Conservation (phyloP, 2,113 vertebrate genomes). For the Psettodes erumei region DNA sequence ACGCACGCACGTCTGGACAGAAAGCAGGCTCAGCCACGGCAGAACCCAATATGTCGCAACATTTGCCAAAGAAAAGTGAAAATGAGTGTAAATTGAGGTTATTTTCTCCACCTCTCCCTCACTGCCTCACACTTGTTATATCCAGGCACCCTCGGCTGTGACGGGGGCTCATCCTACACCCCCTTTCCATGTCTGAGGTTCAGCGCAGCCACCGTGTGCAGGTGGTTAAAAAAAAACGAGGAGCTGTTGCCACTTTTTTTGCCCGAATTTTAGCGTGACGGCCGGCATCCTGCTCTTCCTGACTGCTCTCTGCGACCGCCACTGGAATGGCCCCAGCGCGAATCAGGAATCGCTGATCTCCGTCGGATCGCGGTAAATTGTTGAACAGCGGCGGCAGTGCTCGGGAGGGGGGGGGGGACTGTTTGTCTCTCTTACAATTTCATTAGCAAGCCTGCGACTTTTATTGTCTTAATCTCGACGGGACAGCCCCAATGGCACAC, state of each 20-base stretch:
- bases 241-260: too few species aligned
- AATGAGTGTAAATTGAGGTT: constrained; percentile 88
- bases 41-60: constrained; percentile 82
- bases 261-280: too few species aligned
- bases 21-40: constrained; percentile 61
- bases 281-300: not conserved
- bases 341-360: not conserved
- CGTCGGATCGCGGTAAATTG: too few species aligned
- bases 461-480: not conserved
- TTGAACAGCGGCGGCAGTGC: too few species aligned
- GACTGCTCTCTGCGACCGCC: not conserved
- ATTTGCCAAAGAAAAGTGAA: constrained; percentile 86
- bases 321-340: not conserved
- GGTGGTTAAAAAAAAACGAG: constrained; percentile 44
- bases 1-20: constrained; percentile 50
- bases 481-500: not conserved
- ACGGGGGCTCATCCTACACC: constrained; percentile 56
- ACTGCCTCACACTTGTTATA: constrained; percentile 80
- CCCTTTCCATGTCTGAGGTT: constrained; percentile 46
- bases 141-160: constrained; percentile 69
- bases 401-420: too few species aligned
- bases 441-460: constrained; percentile 8
- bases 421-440: constrained; percentile 1
- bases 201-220: constrained; percentile 43
- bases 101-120: constrained; percentile 80